These are phyloP conservation scores for Oreohelix idahoensis DNA, from an alignment of 1,140 invertebrate species.

Conservation along the genomic window DNA sequence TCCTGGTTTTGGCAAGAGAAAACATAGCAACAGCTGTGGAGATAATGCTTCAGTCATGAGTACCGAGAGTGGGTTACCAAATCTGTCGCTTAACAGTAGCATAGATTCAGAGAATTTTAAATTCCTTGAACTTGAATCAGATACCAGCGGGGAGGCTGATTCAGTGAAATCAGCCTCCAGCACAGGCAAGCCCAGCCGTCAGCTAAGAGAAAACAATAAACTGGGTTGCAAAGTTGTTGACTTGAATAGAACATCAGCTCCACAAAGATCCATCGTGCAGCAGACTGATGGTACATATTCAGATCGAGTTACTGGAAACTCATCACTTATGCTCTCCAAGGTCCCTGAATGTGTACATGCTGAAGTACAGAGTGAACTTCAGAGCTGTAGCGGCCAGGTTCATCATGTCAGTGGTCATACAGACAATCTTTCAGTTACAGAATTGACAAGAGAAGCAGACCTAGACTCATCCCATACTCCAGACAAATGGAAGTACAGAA, in stretches of 20 bases:
- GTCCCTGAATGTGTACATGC: background rate
- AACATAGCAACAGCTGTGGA: too few species aligned
- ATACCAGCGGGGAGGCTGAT: too few species aligned
- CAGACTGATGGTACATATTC: too few species aligned
- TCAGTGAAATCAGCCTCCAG: too few species aligned
- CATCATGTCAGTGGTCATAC: background rate
- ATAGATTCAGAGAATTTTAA: background rate
- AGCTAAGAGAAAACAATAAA: too few species aligned
- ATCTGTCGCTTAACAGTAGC: background rate
- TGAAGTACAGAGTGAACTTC: background rate
- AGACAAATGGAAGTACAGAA: constrained; percentile 12
- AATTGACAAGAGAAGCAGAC: background rate
- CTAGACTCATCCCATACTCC: background rate
- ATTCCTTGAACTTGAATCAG: too few species aligned
- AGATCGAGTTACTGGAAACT: too few species aligned
- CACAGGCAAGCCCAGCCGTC: too few species aligned
- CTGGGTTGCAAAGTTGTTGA: too few species aligned
- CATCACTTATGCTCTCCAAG: too few species aligned
- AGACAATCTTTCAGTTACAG: background rate
- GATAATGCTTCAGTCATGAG: background rate
- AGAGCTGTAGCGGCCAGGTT: background rate
- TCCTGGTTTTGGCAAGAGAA: background rate
- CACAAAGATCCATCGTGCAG: too few species aligned
- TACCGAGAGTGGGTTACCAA: background rate
- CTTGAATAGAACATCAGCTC: too few species aligned